A percentile compares a stretch with the other conserved stretches of the same genome.
Conservation (phyloP, 2,888 invertebrate genomes). For the Pristionchus entomophagus region DNA sequence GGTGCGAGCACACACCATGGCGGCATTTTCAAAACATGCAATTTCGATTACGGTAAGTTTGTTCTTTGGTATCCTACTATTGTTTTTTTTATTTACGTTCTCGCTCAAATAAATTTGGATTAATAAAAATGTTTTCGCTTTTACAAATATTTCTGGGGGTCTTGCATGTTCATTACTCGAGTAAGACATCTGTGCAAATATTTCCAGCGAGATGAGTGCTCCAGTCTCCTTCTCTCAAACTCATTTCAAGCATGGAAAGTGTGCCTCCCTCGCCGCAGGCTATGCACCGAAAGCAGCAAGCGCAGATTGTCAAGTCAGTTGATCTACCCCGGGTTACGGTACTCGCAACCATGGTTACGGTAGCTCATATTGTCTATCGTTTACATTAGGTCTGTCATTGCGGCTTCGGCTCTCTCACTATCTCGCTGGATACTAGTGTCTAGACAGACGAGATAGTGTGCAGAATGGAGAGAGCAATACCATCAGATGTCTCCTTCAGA, state of each 20-base stretch:
- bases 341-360: too few species aligned
- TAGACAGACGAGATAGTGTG: too few species aligned
- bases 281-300: background rate
- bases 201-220: background rate
- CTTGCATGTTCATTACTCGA: background rate
- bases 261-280: background rate
- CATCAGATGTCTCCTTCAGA: background rate
- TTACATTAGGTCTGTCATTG: too few species aligned
- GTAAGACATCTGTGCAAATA: background rate
- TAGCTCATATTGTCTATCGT: too few species aligned
- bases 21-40: background rate
- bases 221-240: background rate
- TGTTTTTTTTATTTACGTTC: too few species aligned
- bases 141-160: too few species aligned
- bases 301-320: slow-evolving; percentile 1
- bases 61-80: background rate
- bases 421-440: too few species aligned
- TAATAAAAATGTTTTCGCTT: too few species aligned
- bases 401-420: too few species aligned
- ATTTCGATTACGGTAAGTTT: background rate
- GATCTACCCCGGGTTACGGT: too few species aligned
- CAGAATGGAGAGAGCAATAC: too few species aligned
- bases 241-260: background rate
- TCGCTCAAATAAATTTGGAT: too few species aligned
- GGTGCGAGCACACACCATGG: background rate